Conservation (phyloP, 2,113 vertebrate genomes). For the Phycodurus eques region DNA sequence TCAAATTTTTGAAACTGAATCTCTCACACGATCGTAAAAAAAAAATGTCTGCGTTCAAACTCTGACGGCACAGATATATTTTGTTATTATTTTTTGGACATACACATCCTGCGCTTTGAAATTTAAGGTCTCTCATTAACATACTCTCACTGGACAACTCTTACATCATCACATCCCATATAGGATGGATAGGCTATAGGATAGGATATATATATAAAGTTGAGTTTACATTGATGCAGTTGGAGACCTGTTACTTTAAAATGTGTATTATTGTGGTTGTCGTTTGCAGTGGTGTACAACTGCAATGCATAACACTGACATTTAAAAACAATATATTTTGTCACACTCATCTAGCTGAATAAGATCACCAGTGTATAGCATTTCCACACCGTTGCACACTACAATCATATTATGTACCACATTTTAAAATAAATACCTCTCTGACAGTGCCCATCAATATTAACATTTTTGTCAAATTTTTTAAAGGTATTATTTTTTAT, state of each 20-base stretch:
- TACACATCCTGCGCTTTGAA: neutral
- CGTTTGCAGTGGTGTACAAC: no score
- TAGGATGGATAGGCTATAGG: no score
- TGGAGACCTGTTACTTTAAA: no score
- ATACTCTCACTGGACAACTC: no score
- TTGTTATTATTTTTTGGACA: neutral
- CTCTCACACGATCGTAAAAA: neutral
- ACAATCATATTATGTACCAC: neutral
- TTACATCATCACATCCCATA: neutral
- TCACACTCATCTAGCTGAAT: neutral
- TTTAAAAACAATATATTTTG: no score
- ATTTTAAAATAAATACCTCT: neutral
- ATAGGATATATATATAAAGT: no score
- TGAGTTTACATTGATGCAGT: no score
- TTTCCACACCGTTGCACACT: no score
- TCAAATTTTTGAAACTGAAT: neutral
- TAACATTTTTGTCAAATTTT: neutral
- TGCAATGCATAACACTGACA: no score
- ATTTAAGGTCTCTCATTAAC: neutral
- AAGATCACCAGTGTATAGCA: neutral
- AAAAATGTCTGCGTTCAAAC: neutral
- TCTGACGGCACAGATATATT: neutral
- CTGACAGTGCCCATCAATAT: neutral
- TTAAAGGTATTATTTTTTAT: neutral
- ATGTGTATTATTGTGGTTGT: no score